Evolutionary conservation across 2,113 vertebrate species (phyloP).

Genomic region (Hippocampus abdominalis): DNA sequence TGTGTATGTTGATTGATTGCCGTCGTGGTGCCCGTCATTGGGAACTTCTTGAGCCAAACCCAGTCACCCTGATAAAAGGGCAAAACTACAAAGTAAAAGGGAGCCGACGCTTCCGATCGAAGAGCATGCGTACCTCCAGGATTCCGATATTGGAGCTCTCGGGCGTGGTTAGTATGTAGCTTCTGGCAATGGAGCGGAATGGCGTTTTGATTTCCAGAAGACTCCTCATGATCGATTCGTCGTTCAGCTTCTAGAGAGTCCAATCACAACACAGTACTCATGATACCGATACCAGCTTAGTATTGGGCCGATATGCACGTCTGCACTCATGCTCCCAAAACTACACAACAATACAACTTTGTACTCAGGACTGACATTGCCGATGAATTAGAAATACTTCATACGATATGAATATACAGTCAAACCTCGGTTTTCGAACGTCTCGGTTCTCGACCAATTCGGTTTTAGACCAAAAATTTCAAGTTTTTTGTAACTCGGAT

Average conservation of each 20-base stretch:
- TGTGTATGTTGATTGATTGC: conserved; percentile 58
- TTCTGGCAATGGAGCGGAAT: conserved; percentile 41
- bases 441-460: too few species aligned
- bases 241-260: conserved; percentile 52
- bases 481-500: too few species aligned
- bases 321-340: too few species aligned
- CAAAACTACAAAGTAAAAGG: conserved; percentile 7
- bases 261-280: not conserved
- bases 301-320: too few species aligned
- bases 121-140: conserved; percentile 43
- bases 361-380: too few species aligned
- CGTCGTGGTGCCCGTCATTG: conserved; percentile 49
- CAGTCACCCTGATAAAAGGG: conserved; percentile 77
- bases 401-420: too few species aligned
- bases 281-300: not conserved
- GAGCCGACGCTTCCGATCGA: not conserved
- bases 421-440: too few species aligned
- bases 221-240: conserved; percentile 63
- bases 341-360: too few species aligned
- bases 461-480: too few species aligned
- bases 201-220: conserved; percentile 61
- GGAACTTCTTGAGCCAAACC: conserved; percentile 87
- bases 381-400: too few species aligned
- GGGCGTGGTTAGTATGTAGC: conserved; percentile 57
- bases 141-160: conserved; percentile 65